Conservation (phyloP, 2,797 vertebrate species). For the Emys orbicularis region DNA sequence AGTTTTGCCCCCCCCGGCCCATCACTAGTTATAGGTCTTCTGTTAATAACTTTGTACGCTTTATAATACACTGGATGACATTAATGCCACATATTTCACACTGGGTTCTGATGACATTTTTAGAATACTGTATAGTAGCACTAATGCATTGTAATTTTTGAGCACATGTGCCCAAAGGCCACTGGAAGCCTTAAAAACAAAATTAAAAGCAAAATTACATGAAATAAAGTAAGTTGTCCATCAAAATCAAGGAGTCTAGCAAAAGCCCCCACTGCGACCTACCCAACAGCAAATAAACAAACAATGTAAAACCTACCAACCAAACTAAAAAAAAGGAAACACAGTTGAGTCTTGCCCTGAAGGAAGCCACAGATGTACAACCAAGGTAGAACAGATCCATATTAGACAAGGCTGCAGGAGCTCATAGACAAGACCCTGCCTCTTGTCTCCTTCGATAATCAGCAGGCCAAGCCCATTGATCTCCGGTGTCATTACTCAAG, state of each 20-base stretch:
- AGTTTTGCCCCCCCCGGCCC: background rate
- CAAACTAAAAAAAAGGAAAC: background rate
- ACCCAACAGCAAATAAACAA: background rate
- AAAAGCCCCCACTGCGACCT: background rate
- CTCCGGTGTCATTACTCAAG: background rate
- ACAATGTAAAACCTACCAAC: background rate
- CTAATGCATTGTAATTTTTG: constrained; percentile 6
- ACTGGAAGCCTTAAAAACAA: background rate
- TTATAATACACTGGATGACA: background rate
- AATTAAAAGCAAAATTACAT: constrained; percentile 30
- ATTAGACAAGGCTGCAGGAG: background rate
- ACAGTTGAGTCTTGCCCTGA: background rate
- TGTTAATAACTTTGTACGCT: background rate
- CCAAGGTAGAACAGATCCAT: background rate
- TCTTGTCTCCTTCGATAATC: background rate
- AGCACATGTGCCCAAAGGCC: background rate
- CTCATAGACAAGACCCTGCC: background rate
- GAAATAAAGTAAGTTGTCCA: constrained; percentile 9
- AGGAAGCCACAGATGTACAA: background rate
- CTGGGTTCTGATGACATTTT: background rate
- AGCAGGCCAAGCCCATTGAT: background rate
- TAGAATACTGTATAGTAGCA: background rate
- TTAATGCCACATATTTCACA: background rate
- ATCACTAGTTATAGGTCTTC: background rate
- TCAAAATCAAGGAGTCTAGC: background rate